Evolutionary conservation across 2,797 vertebrate genomes (phyloP).

Genomic region (Hipposideros larvatus): DNA sequence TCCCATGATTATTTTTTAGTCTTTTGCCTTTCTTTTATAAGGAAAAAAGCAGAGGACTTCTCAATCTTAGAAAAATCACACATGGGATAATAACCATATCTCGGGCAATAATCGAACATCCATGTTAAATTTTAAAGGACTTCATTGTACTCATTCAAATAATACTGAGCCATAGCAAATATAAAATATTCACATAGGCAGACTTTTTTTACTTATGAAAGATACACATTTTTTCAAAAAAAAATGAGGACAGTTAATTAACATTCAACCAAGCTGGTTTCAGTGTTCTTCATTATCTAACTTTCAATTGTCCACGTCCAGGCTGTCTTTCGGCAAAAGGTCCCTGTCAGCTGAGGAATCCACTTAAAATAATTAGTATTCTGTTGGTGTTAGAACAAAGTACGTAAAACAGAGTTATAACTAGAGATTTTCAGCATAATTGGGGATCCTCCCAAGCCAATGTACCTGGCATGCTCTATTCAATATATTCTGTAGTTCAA

Average conservation of each 20-base stretch:
- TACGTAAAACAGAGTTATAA: slow-evolving; percentile 81
- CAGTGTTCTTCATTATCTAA: slow-evolving; percentile 84
- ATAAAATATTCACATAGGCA: slow-evolving; percentile 82
- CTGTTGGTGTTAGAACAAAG: slow-evolving; percentile 81
- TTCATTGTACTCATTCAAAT: background rate
- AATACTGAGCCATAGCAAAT: slow-evolving; percentile 22
- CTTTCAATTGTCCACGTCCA: slow-evolving; percentile 86
- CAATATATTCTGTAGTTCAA: background rate
- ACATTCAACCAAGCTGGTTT: slow-evolving; percentile 82
- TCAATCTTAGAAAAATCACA: background rate
- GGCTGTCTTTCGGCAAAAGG: slow-evolving; percentile 84
- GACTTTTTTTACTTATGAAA: slow-evolving; percentile 81
- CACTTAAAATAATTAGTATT: slow-evolving; percentile 87
- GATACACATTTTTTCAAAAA: slow-evolving; percentile 70
- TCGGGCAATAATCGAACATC: background rate
- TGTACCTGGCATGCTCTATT: background rate
- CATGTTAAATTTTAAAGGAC: background rate
- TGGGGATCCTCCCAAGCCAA: background rate
- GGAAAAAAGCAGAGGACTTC: background rate
- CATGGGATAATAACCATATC: background rate
- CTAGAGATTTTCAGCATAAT: slow-evolving; percentile 59
- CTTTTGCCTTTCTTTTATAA: background rate
- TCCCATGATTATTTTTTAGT: background rate
- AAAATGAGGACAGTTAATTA: slow-evolving; percentile 80
- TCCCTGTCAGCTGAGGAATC: slow-evolving; percentile 86